Conservation (phyloP, 2,797 vertebrate species). For the Amniataba percoides region DNA sequence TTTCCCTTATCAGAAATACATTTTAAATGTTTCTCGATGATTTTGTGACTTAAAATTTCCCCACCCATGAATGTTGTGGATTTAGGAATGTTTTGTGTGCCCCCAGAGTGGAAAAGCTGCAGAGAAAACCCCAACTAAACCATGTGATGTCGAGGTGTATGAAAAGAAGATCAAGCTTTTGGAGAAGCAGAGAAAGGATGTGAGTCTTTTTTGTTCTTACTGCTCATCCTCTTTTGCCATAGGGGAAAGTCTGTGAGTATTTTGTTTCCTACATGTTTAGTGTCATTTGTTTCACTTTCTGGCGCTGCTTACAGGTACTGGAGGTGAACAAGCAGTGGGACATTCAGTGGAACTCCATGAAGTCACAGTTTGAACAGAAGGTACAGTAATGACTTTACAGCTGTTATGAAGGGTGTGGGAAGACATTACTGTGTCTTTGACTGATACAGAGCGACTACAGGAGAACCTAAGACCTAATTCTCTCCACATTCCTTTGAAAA, state of each 20-base stretch:
- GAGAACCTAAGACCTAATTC: slow-evolving; percentile 1
- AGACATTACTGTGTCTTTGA: slow-evolving; percentile 30
- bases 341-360: slow-evolving; percentile 98
- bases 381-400: slow-evolving; percentile 83
- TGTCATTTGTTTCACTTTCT: slow-evolving; percentile 64
- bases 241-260: slow-evolving; percentile 69
- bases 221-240: slow-evolving; percentile 71
- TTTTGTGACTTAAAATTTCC: slow-evolving; percentile 5
- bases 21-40: neutral
- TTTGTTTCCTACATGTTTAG: slow-evolving; percentile 64
- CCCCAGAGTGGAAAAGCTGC: slow-evolving; percentile 83
- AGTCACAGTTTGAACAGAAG: slow-evolving; percentile 99
- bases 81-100: slow-evolving; percentile 62
- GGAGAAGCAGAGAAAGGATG: slow-evolving; percentile 98
- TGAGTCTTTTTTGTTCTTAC: slow-evolving; percentile 77
- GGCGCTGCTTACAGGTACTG: slow-evolving; percentile 87
- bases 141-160: slow-evolving; percentile 86
- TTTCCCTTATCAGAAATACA: neutral
- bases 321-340: slow-evolving; percentile 99
- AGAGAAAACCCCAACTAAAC: slow-evolving; percentile 85
- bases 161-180: slow-evolving; percentile 98
- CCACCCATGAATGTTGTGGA: slow-evolving; percentile 29
- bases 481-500: slow-evolving; percentile 13
- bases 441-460: slow-evolving; percentile 13
- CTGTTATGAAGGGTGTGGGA: slow-evolving; percentile 63